phyloP scores from a whole-genome alignment of 2,888 invertebrate species.

The Blastobasis adustella region DNA sequence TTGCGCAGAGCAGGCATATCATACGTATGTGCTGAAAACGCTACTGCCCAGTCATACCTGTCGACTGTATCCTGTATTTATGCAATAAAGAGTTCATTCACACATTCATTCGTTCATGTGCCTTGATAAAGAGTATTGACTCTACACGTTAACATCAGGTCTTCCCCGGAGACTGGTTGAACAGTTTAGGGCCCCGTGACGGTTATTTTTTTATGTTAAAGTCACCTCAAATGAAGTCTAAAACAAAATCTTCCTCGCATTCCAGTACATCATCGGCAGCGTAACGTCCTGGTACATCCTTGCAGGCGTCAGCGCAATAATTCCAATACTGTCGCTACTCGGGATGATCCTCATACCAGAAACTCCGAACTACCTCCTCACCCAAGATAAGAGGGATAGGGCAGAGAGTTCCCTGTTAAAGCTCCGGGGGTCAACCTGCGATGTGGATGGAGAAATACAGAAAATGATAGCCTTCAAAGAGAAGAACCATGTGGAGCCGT shows the following conservation, averaged over 20 bases:
- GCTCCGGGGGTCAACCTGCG: conserved; percentile 76
- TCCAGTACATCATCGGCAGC: conserved; percentile 77
- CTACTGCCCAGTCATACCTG: neutral
- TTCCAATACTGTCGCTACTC: conserved; percentile 76
- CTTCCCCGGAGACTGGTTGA: neutral
- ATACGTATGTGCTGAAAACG: neutral
- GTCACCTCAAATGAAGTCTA: no score
- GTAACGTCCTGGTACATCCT: conserved; percentile 77
- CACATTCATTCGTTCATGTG: neutral
- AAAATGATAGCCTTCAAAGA: conserved; percentile 75
- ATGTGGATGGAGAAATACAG: conserved; percentile 77
- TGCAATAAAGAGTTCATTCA: no score
- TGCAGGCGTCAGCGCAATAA: conserved; percentile 76
- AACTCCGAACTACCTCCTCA: conserved; percentile 81
- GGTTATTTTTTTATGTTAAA: no score
- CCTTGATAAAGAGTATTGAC: neutral
- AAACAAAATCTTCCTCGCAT: conserved; percentile 14
- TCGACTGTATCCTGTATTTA: no score
- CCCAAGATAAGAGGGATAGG: conserved; percentile 72
- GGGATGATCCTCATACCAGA: conserved; percentile 80
- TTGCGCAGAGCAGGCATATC: no score
- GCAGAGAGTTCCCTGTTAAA: conserved; percentile 75
- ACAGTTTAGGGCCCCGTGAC: no score
- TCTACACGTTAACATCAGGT: neutral
- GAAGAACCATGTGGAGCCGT: conserved; percentile 77